Percentiles rank a stretch among this genome's conserved stretches.
phyloP scores from a whole-genome alignment of 2,888 invertebrate species.

The Caprella mutica region DNA sequence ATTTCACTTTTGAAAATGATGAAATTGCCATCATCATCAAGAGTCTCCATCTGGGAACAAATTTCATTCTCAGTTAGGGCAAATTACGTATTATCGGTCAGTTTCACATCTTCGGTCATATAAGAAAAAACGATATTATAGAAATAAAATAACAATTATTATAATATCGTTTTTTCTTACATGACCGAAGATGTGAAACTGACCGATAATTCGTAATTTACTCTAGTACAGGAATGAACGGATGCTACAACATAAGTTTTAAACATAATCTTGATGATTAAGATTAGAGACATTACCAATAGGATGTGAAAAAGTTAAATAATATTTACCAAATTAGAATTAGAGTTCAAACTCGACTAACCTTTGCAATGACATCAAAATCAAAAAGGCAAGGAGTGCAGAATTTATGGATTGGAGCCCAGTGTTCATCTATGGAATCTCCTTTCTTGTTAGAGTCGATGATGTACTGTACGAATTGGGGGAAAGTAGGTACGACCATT shows the following conservation, averaged over 20 bases:
- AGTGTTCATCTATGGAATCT: constrained; percentile 24
- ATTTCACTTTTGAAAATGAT: constrained; percentile 11
- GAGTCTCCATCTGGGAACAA: constrained; percentile 5
- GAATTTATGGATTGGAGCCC: constrained; percentile 23
- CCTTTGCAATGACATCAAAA: constrained; percentile 24
- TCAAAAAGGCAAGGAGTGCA: constrained; percentile 28
- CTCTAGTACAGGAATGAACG: no score
- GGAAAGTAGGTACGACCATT: constrained; percentile 18
- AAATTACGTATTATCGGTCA: no score
- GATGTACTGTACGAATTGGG: constrained; percentile 28
- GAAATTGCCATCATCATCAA: background rate
- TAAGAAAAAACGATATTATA: no score
- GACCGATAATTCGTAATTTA: no score
- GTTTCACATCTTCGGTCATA: no score
- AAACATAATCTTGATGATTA: no score
- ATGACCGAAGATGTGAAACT: no score
- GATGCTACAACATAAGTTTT: background rate
- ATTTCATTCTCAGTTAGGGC: no score
- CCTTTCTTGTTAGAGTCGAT: constrained; percentile 19
- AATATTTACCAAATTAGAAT: no score
- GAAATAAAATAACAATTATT: background rate
- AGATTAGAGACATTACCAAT: background rate
- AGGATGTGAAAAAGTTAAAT: background rate
- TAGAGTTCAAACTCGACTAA: background rate
- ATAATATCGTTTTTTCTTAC: no score